These are phyloP conservation scores for Sitta carolinensis DNA, from an alignment of 2,797 vertebrate genomes.

Conservation along the genomic window DNA sequence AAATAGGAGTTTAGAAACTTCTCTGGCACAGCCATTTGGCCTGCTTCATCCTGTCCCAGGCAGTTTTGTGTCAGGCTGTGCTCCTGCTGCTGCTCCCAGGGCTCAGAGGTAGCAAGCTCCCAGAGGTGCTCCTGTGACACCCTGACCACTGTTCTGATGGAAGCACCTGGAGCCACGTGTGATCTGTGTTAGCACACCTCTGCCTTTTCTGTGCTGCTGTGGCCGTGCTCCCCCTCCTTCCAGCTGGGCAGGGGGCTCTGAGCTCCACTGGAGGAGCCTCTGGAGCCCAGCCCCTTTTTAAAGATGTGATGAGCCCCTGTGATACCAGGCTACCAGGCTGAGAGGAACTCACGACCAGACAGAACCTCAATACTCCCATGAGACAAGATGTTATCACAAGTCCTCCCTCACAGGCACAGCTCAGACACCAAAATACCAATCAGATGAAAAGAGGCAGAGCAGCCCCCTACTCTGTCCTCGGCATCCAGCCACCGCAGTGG, in stretches of 20 bases:
- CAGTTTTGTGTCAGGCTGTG: too few species aligned
- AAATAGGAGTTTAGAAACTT: background rate
- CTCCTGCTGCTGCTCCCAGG: background rate
- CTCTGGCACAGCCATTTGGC: background rate
- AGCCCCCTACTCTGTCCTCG: fast-evolving
- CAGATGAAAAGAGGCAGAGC: fast-evolving
- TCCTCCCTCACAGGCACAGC: background rate
- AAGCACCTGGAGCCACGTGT: background rate
- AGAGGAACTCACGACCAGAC: background rate
- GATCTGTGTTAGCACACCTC: fast-evolving
- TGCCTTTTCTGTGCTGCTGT: background rate
- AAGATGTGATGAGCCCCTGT: background rate
- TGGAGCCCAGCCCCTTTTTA: too few species aligned
- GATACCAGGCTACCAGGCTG: background rate
- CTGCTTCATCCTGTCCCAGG: too few species aligned
- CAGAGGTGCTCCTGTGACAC: fast-evolving
- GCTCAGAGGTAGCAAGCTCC: background rate
- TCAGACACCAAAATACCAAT: background rate
- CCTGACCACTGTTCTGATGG: fast-evolving
- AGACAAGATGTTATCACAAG: fast-evolving
- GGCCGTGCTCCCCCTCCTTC: background rate
- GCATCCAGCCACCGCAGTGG: fast-evolving
- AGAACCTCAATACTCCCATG: background rate
- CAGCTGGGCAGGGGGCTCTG: background rate
- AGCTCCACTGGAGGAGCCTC: fast-evolving